phyloP scores from a whole-genome alignment of 2,888 invertebrate species.

The Habrosyne pyritoides region DNA sequence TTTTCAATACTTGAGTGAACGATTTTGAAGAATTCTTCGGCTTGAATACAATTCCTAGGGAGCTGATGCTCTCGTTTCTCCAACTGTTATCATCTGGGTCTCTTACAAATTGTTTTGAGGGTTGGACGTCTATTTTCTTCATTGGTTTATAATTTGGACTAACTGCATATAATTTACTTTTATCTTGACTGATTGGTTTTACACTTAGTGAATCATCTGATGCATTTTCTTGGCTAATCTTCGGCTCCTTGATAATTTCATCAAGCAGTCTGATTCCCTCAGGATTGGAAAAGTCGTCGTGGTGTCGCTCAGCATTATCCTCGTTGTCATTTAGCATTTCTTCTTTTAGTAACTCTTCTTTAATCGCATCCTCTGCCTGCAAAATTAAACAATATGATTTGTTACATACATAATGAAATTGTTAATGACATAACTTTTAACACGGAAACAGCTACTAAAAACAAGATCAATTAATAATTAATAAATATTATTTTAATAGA shows the following conservation, averaged over 20 bases:
- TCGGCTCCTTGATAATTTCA: neutral
- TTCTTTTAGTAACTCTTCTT: slow-evolving; percentile 66
- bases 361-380: slow-evolving; percentile 68
- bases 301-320: slow-evolving; percentile 40
- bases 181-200: slow-evolving; percentile 56
- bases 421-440: too few relatives aligned
- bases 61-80: slow-evolving; percentile 78
- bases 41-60: slow-evolving; percentile 76
- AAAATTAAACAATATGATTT: slow-evolving; percentile 30
- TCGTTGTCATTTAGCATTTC: slow-evolving; percentile 50
- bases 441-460: too few relatives aligned
- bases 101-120: slow-evolving; percentile 60
- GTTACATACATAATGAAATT: too few relatives aligned
- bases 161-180: slow-evolving; percentile 59
- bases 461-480: too few relatives aligned
- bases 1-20: slow-evolving; percentile 72
- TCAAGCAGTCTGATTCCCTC: slow-evolving; percentile 14
- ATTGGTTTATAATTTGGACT: slow-evolving; percentile 69
- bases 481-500: too few relatives aligned
- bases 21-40: slow-evolving; percentile 74
- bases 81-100: slow-evolving; percentile 78
- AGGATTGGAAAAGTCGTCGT: slow-evolving; percentile 20
- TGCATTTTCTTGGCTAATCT: slow-evolving; percentile 14
- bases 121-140: slow-evolving; percentile 71
- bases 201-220: slow-evolving; percentile 51